Evolutionary conservation across 2,797 vertebrate species (phyloP).

Genomic region (Cygnus olor): DNA sequence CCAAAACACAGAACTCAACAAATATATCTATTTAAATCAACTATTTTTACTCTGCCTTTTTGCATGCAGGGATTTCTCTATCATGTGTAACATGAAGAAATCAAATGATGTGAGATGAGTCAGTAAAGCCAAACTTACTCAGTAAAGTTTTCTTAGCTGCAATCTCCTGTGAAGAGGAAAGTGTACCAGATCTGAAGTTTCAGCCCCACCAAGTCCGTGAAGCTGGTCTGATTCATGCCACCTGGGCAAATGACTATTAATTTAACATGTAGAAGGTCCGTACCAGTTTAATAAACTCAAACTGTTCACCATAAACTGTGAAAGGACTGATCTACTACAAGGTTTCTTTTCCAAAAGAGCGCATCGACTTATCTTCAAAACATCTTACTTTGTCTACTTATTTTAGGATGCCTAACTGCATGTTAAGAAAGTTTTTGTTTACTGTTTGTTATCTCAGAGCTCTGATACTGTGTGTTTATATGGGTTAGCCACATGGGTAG

Average conservation of each 20-base stretch:
- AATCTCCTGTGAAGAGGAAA: not conserved
- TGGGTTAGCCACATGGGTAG: not conserved
- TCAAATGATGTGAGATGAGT: not conserved
- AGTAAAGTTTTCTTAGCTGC: not conserved
- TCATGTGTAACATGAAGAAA: not conserved
- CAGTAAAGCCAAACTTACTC: slow-evolving; percentile 9
- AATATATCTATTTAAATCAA: not conserved
- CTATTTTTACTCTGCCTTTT: not conserved
- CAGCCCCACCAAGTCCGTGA: not conserved
- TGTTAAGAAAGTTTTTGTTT: not conserved
- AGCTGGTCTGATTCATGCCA: not conserved
- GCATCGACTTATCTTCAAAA: not conserved
- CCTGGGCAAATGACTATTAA: not conserved
- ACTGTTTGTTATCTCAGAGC: not conserved
- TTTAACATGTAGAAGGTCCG: not conserved
- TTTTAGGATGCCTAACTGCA: not conserved
- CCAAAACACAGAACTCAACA: not conserved
- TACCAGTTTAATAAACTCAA: slow-evolving; percentile 33
- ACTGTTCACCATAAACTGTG: not conserved
- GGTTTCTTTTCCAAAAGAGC: not conserved
- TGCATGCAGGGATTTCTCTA: not conserved
- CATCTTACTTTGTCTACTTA: not conserved
- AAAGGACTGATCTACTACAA: not conserved
- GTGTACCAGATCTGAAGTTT: not conserved
- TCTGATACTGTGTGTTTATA: not conserved